phyloP scores from a whole-genome alignment of 1,140 invertebrate genomes.

The Popillia japonica region DNA sequence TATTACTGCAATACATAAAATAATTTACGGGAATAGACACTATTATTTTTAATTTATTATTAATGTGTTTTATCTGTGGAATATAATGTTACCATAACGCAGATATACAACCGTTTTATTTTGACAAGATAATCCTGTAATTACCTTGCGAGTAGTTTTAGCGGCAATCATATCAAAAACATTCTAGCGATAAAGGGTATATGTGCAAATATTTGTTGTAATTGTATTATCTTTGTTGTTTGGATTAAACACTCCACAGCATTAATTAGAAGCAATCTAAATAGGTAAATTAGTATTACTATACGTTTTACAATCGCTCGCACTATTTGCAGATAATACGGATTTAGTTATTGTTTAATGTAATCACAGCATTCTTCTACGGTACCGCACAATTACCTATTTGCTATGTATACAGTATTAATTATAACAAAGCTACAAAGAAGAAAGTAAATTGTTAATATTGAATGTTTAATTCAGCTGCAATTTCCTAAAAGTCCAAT shows the following conservation, averaged over 20 bases:
- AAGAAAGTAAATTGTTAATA: no score
- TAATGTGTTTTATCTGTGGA: not conserved
- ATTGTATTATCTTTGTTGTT: not conserved
- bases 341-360: not conserved
- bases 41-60: not conserved
- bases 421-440: no score
- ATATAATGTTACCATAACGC: not conserved
- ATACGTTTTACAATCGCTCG: not conserved
- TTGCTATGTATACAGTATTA: no score
- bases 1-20: not conserved
- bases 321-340: not conserved
- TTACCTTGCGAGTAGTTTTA: not conserved
- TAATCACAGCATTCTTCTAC: not conserved
- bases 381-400: no score
- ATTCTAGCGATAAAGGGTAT: not conserved
- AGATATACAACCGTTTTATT: not conserved
- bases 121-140: not conserved
- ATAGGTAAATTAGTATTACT: not conserved
- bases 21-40: not conserved
- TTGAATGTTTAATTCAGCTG: no score
- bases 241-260: not conserved
- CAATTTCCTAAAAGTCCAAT: no score
- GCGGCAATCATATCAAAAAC: not conserved
- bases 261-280: slow-evolving; percentile 1
- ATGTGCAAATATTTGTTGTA: not conserved